A percentile compares a stretch with the other conserved stretches of the same genome.
phyloP scores from a whole-genome alignment of 2,888 invertebrate genomes.

The Epirrhoe alternata region DNA sequence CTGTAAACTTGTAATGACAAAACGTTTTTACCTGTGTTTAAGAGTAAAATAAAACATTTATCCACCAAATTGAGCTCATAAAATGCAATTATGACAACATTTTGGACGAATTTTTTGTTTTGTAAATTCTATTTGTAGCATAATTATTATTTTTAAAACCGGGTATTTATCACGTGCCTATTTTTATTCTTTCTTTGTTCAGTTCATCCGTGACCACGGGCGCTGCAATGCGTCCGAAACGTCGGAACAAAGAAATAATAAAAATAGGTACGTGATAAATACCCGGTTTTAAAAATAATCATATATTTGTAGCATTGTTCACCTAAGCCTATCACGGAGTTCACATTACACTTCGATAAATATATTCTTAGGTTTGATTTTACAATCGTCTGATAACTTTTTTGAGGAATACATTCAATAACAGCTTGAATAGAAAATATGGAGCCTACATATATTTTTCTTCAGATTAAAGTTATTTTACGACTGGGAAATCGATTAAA shows the following conservation, averaged over 20 bases:
- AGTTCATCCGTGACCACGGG: too few relatives aligned
- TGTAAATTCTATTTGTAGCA: conserved; percentile 22
- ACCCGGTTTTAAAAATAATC: too few relatives aligned
- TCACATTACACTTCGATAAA: neutral
- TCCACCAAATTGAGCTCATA: conserved; percentile 32
- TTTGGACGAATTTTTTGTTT: conserved; percentile 32
- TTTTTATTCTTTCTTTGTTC: too few relatives aligned
- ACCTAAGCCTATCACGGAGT: conserved; percentile 15
- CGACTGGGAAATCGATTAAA: neutral
- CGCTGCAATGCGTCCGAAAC: too few relatives aligned
- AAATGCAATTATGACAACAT: conserved; percentile 14
- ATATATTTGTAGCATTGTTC: conserved; percentile 23
- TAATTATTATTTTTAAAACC: too few relatives aligned
- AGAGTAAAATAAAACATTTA: conserved; percentile 1
- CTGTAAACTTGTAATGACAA: neutral
- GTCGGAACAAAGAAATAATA: too few relatives aligned
- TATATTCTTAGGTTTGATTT: neutral
- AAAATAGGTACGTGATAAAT: too few relatives aligned
- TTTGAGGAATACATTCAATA: neutral
- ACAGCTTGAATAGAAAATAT: neutral
- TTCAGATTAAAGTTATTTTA: neutral
- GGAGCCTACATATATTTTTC: neutral
- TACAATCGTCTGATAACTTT: neutral
- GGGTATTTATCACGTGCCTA: too few relatives aligned
- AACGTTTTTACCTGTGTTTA: neutral